Conservation (phyloP, 2,888 invertebrate genomes). For the Pristionchus japonicus region DNA sequence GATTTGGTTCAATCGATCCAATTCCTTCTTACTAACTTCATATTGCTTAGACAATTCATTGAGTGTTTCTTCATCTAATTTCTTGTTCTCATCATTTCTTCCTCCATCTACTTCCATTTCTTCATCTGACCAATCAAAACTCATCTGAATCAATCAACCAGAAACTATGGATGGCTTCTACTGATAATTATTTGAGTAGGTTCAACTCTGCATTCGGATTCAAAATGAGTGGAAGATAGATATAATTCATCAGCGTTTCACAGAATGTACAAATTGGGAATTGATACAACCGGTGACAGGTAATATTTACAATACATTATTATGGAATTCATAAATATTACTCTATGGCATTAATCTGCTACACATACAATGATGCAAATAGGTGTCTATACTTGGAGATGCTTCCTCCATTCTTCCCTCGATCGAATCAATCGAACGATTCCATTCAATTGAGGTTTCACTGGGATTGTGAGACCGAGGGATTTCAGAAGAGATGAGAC, state of each 20-base stretch:
- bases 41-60: constrained; percentile 29
- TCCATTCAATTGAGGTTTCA: constrained; percentile 20
- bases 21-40: not conserved
- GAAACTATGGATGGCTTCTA: too few relatives aligned
- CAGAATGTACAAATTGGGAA: constrained; percentile 24
- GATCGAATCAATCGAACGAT: constrained; percentile 10
- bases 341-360: not conserved
- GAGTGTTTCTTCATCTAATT: not conserved
- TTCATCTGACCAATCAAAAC: constrained; percentile 26
- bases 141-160: constrained; percentile 1
- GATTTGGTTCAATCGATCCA: constrained; percentile 30
- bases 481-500: constrained; percentile 35
- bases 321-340: constrained; percentile 23
- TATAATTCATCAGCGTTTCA: constrained; percentile 27
- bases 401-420: not conserved
- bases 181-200: not conserved
- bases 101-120: constrained; percentile 1
- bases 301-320: constrained; percentile 1
- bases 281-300: not conserved
- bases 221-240: not conserved
- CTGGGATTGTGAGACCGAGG: not conserved
- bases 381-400: not conserved
- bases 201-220: not conserved
- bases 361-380: not conserved
- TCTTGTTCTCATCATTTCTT: not conserved